Evolutionary conservation across 1,140 invertebrate species (phyloP), one percentile per base, ranked within the genome.

Genomic region (Sinonovacula constricta): DNA sequence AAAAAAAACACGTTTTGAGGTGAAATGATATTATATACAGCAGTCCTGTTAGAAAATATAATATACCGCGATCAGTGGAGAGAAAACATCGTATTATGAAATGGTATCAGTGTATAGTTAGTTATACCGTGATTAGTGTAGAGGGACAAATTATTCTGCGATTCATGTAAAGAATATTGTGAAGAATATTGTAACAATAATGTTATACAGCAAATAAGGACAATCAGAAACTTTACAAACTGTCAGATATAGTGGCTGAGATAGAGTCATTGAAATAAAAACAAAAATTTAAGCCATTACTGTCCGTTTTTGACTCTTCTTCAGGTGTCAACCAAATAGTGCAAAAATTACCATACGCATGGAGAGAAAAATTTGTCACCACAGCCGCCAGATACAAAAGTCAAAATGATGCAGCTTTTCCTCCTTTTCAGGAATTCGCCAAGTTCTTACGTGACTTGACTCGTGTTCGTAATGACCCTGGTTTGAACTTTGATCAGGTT

Each of bases 131-230:
- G n/a, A n/a, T n/a, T n/a, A n/a, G n/a, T n/a, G n/a, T n/a, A n/a
- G n/a, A n/a, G n/a, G n/a, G n/a, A n/a, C n/a, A n/a, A n/a, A n/a
- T n/a, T n/a, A n/a, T n/a, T n/a, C n/a, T n/a, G n/a, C n/a, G n/a
- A n/a, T n/a, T n/a, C n/a, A n/a, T n/a, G n/a, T n/a, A n/a, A n/a
- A n/a, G n/a, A n/a, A n/a, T n/a, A n/a, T n/a, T n/a, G n/a, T n/a
- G n/a, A n/a, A n/a, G n/a, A n/a, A n/a, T n/a, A n/a, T n/a, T n/a
- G n/a, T n/a, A n/a, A n/a, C n/a, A n/a, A n/a, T n/a, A n/a, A n/a
- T n/a, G n/a, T n/a, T n/a, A n/a, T n/a, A n/a, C n/a, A n/a, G n/a
- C 49, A 36, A 49, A 5, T 14, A 77, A 78, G 34, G 72, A 77
- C 30, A 49, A 45, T 34, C 18, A 36, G 18, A 69, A 71, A 33